Evolutionary conservation across 2,797 vertebrate genomes (phyloP), one percentile per base, ranked within the genome.

Genomic region (Orestias chungarensis): DNA sequence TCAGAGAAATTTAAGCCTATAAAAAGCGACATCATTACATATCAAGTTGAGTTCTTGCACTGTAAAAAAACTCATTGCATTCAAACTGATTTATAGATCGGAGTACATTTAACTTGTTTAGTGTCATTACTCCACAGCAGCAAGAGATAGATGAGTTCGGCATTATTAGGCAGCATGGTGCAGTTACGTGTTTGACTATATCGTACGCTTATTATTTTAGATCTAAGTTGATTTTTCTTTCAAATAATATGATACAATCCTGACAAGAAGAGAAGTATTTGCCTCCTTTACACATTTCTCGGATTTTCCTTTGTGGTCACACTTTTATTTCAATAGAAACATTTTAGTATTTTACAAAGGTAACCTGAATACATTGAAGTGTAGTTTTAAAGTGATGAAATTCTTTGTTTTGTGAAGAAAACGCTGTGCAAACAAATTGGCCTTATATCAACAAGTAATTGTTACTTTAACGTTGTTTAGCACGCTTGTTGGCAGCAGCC

Each of bases 51-150:
- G 71, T 82, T 74, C 74, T 80, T 72, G 52, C 29, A 1, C 68
- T 6, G 25, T 8, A 59, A 68, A 81, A n/a, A 49, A 84, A 64
- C 72, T 62, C 73, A 43, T 78, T 42, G 76, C 81, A 76, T 65
- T 67, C 65, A 64, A 70, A 68, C 35, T 82, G 81, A 86, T 87
- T 83, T 84, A 84, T 79, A 57, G 82, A 59, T 73, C 64, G 3
- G 35, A 67, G 82, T 54, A 25, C 73, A 70, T 84, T 83, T 80
- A 89, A 84, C 87, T 76, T 69, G 35, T 78, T 88, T 86, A 81
- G 80, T 81, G 84, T 70, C 82, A 68, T 87, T 54, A 44, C 73
- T 42, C 40, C 62, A 6, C 75, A 69, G 75, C 71, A 75, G 72
- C 43, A 33, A 61, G 55, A 59, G 78, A 89, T 73, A 75, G 74